phyloP scores from a whole-genome alignment of 1,140 invertebrate genomes.

The Drosophila parabipectinata region DNA sequence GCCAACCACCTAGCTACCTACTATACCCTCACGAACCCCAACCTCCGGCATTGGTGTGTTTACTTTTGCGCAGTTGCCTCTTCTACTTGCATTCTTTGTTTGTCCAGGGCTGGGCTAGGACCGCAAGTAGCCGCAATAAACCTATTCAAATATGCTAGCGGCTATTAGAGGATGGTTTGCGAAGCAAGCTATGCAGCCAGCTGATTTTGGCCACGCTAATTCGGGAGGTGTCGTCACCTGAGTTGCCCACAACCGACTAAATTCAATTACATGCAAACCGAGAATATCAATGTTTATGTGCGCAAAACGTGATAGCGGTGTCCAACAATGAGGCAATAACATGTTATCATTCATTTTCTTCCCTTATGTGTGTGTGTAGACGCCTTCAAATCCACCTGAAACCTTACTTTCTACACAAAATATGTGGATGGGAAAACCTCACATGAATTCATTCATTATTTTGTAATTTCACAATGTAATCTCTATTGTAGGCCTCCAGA shows the following conservation, averaged over 20 bases:
- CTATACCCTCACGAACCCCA: conserved; percentile 4
- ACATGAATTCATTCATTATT: too few relatives aligned
- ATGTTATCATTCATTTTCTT: conserved; percentile 13
- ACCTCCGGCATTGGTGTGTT: conserved; percentile 32
- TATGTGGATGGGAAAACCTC: too few relatives aligned
- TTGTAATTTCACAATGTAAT: too few relatives aligned
- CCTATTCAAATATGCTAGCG: conserved; percentile 15
- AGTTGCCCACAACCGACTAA: conserved; percentile 8
- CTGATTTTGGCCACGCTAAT: conserved; percentile 32
- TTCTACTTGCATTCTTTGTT: conserved; percentile 38
- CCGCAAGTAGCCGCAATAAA: conserved; percentile 5
- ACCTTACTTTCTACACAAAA: too few relatives aligned
- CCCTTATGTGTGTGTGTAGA: not conserved
- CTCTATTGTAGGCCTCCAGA: conserved; percentile 63
- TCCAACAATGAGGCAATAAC: conserved; percentile 20
- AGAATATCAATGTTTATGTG: not conserved
- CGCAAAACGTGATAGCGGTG: conserved; percentile 23
- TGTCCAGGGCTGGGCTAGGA: conserved; percentile 22
- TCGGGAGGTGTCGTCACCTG: conserved; percentile 33
- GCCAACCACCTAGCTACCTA: conserved; percentile 1
- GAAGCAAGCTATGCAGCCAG: not conserved
- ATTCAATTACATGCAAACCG: conserved; percentile 9
- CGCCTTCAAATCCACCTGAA: not conserved
- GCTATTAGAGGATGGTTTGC: not conserved
- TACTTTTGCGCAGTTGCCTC: conserved; percentile 57